phyloP scores from a whole-genome alignment of 2,888 invertebrate genomes.

The Caenorhabditis plicata region DNA sequence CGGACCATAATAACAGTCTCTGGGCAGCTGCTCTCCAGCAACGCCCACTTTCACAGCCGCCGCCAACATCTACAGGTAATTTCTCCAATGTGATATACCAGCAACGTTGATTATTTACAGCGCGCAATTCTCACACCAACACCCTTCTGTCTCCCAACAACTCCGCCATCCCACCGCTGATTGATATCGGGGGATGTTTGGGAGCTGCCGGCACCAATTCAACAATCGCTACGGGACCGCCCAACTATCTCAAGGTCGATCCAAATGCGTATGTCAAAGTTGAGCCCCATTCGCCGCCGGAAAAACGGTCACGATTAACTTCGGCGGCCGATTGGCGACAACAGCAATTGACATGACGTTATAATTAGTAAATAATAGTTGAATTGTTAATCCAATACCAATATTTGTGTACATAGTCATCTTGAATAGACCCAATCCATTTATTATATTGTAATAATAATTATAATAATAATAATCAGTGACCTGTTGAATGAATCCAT shows the following conservation, averaged over 20 bases:
- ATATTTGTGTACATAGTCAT: background rate
- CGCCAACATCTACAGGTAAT: background rate
- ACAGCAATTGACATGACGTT: constrained; percentile 39
- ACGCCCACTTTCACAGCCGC: constrained; percentile 26
- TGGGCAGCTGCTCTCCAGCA: constrained; percentile 29
- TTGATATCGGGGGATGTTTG: background rate
- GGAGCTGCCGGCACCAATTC: background rate
- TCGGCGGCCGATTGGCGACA: constrained; percentile 47
- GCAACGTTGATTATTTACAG: background rate
- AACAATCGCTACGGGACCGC: too few species aligned
- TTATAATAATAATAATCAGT: too few species aligned
- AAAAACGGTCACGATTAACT: constrained; percentile 58
- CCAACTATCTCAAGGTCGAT: constrained; percentile 15
- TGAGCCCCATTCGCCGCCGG: constrained; percentile 60
- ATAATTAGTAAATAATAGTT: too few species aligned
- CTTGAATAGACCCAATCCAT: too few species aligned
- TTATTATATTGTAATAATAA: too few species aligned
- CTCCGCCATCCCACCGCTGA: background rate
- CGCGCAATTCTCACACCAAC: background rate
- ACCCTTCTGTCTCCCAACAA: background rate
- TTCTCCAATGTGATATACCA: background rate
- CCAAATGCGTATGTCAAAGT: constrained; percentile 55
- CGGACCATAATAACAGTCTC: constrained; percentile 18
- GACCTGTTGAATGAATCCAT: too few species aligned
- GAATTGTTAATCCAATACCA: background rate